These are phyloP conservation scores for Calameuta idolon DNA, from an alignment of 2,888 invertebrate genomes.

Conservation along the genomic window DNA sequence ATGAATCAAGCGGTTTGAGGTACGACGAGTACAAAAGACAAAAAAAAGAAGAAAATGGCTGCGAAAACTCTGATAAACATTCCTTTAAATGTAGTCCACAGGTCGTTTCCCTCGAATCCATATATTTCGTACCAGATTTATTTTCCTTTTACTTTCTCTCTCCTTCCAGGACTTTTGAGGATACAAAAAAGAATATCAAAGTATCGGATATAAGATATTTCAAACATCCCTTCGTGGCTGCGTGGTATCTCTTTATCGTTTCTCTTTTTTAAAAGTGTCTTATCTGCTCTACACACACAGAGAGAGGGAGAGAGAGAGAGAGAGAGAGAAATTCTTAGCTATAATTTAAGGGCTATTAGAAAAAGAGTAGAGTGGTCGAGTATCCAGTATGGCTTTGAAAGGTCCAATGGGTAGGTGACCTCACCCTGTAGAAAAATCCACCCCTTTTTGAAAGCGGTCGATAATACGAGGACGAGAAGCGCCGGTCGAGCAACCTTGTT, in stretches of 20 bases:
- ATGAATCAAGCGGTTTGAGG: background rate
- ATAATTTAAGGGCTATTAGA: background rate
- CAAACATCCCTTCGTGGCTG: background rate
- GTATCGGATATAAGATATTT: background rate
- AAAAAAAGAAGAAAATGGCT: background rate
- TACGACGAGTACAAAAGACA: background rate
- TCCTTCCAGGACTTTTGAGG: conserved; percentile 14
- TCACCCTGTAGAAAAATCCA: conserved; percentile 55
- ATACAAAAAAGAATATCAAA: background rate
- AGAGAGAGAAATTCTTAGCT: background rate
- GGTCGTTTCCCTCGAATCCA: background rate
- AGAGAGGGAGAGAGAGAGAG: too few species aligned
- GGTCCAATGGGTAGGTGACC: background rate
- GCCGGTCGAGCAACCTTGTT: conserved; percentile 39
- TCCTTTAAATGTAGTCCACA: background rate
- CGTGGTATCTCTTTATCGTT: background rate
- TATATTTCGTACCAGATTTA: background rate
- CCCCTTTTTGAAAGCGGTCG: conserved; percentile 61
- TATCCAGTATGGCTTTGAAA: background rate
- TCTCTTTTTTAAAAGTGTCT: background rate
- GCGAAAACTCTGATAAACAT: background rate
- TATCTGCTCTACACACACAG: background rate
- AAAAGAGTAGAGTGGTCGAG: background rate
- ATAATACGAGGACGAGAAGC: conserved; percentile 51
- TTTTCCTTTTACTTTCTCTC: conserved; percentile 28